Percentiles rank a stretch among this genome's conserved stretches.
Evolutionary conservation across 2,113 vertebrate genomes (phyloP).

Genomic region (Pygoscelis adeliae): DNA sequence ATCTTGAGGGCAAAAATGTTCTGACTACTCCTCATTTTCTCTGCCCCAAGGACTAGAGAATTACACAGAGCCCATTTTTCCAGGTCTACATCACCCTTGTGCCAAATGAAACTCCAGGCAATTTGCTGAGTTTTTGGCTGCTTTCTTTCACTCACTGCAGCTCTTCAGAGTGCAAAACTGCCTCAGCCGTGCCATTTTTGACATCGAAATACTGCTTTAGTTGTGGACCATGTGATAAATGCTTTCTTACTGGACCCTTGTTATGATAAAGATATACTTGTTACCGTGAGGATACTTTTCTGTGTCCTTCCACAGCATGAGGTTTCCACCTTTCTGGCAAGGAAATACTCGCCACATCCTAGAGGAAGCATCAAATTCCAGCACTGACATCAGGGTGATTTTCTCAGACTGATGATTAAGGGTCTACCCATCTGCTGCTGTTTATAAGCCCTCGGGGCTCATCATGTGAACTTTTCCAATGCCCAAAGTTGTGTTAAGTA

Average conservation of each 20-base stretch:
- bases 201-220: not conserved
- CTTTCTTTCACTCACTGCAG: not conserved
- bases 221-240: not conserved
- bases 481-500: not conserved
- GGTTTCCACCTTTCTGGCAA: not conserved
- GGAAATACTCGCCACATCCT: not conserved
- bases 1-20: not conserved
- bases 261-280: not conserved
- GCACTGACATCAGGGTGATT: conserved; percentile 3
- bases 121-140: not conserved
- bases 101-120: not conserved
- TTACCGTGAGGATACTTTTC: not conserved
- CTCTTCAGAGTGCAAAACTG: not conserved
- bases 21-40: not conserved
- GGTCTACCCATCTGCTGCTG: conserved; percentile 3
- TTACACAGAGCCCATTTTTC: not conserved
- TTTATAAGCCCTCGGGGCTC: not conserved
- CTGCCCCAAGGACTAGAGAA: not conserved
- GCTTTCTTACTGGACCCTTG: not conserved
- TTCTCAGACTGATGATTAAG: conserved; percentile 9
- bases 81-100: not conserved
- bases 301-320: not conserved
- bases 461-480: not conserved
- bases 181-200: not conserved
- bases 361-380: not conserved